phyloP scores from a whole-genome alignment of 1,140 invertebrate genomes.

The Aphidius ervi region DNA sequence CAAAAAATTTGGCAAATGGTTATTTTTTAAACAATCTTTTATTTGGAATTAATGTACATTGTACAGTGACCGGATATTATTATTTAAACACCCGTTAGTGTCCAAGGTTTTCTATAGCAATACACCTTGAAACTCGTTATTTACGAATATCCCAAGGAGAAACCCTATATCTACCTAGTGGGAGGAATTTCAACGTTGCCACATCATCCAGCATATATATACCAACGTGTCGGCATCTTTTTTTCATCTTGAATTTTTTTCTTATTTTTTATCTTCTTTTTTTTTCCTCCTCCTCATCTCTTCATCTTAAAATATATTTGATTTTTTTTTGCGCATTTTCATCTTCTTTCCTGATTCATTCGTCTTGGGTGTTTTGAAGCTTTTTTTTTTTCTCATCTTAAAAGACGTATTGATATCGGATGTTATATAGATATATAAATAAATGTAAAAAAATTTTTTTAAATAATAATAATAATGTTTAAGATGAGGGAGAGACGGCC shows the following conservation, averaged over 20 bases:
- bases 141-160: conserved; percentile 31
- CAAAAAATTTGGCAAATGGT: too few relatives aligned
- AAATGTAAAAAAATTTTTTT: too few relatives aligned
- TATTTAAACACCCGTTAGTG: conserved; percentile 31
- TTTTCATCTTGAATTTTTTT: conserved; percentile 20
- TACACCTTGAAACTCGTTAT: conserved; percentile 31
- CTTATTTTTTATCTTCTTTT: not conserved
- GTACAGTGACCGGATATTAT: conserved; percentile 7
- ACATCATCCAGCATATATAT: conserved; percentile 25
- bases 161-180: conserved; percentile 35
- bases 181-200: conserved; percentile 46
- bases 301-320: not conserved
- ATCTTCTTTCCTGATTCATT: conserved; percentile 18
- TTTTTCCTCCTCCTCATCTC: not conserved
- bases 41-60: too few relatives aligned
- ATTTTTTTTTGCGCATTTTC: not conserved
- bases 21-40: too few relatives aligned
- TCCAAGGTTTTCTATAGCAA: conserved; percentile 21
- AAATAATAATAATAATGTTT: too few relatives aligned
- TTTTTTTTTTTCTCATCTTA: not conserved
- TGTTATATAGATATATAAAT: not conserved
- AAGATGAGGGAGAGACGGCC: not conserved
- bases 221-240: conserved; percentile 14
- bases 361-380: not conserved
- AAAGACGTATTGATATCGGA: conserved; percentile 6